phyloP scores from a whole-genome alignment of 2,888 invertebrate genomes.

The Nomada fabriciana region DNA sequence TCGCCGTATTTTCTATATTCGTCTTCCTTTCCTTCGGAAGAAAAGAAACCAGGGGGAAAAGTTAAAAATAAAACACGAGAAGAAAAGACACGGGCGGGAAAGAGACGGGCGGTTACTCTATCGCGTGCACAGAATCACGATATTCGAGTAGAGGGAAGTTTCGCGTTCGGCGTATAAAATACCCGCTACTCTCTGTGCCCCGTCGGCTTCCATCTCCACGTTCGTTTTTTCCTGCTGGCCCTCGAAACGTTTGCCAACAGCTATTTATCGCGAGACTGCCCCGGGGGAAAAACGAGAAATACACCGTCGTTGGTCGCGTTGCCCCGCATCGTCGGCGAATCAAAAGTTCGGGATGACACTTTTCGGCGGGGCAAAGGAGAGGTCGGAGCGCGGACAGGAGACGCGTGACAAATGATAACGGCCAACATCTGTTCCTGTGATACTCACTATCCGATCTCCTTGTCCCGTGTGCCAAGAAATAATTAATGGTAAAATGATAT shows the following conservation, averaged over 20 bases:
- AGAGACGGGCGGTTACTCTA: background rate
- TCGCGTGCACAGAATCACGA: background rate
- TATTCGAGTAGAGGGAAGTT: conserved; percentile 38
- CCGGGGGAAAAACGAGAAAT: conserved; percentile 39
- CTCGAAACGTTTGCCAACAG: conserved; percentile 62
- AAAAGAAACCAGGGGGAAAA: background rate
- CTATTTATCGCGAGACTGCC: conserved; percentile 58
- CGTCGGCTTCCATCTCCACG: conserved; percentile 30
- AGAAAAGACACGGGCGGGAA: background rate
- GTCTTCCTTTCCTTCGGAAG: too few relatives aligned
- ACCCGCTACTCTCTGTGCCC: conserved; percentile 5
- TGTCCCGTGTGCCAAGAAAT: background rate
- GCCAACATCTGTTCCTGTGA: background rate
- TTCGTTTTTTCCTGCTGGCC: conserved; percentile 30
- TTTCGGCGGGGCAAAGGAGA: conserved; percentile 24
- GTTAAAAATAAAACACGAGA: background rate
- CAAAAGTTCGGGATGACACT: conserved; percentile 45
- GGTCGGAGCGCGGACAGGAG: conserved; percentile 1
- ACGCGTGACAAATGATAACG: conserved; percentile 30
- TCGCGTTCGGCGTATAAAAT: conserved; percentile 50
- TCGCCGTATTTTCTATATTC: background rate
- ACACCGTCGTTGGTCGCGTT: background rate
- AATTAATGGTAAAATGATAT: conserved; percentile 4
- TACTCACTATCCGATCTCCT: background rate
- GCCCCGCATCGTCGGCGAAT: conserved; percentile 31